phyloP scores from a whole-genome alignment of 2,797 vertebrate species.

The Lepus townsendii region DNA sequence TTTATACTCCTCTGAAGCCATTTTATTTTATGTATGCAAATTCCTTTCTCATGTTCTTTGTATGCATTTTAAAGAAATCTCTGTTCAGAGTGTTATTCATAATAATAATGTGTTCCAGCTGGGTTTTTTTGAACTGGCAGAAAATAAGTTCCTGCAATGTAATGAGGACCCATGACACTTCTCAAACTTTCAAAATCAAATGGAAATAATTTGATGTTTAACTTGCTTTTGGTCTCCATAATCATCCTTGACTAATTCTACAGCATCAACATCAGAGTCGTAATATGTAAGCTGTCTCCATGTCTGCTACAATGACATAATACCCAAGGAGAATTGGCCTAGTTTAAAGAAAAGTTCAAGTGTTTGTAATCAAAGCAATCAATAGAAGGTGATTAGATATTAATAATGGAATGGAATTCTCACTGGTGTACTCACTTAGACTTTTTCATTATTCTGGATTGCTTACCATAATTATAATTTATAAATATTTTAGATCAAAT shows the following conservation, averaged over 20 bases:
- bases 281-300: neutral
- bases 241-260: slow-evolving; percentile 30
- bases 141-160: slow-evolving; percentile 54
- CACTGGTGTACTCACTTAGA: slow-evolving; percentile 13
- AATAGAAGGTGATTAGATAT: slow-evolving; percentile 70
- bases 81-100: slow-evolving; percentile 33
- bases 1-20: neutral
- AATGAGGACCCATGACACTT: slow-evolving; percentile 59
- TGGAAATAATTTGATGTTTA: slow-evolving; percentile 53
- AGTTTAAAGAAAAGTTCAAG: slow-evolving; percentile 71
- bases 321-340: slow-evolving; percentile 38
- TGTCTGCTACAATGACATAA: neutral
- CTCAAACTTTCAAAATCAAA: slow-evolving; percentile 56
- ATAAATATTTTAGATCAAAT: slow-evolving; percentile 38
- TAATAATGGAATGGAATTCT: slow-evolving; percentile 58
- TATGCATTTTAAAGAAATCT: slow-evolving; percentile 51
- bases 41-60: slow-evolving; percentile 40
- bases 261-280: neutral
- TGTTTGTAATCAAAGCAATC: slow-evolving; percentile 64
- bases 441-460: slow-evolving; percentile 25
- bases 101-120: slow-evolving; percentile 46
- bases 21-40: slow-evolving; percentile 54
- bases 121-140: neutral
- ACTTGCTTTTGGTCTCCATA: slow-evolving; percentile 37
- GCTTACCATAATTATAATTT: slow-evolving; percentile 21